phyloP scores from a whole-genome alignment of 2,888 invertebrate species.

The Agrypnus murinus region DNA sequence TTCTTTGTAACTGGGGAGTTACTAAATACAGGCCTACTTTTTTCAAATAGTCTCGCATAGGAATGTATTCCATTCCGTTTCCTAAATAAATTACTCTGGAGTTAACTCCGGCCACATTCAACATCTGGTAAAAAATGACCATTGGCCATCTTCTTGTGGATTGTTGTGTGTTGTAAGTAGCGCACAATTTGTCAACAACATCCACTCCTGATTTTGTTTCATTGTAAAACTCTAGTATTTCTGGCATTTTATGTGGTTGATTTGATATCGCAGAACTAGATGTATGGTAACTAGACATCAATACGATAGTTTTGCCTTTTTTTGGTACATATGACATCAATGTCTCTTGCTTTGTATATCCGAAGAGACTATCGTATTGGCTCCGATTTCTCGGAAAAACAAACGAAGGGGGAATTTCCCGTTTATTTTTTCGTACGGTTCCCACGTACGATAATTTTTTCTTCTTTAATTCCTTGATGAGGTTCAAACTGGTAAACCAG shows the following conservation, averaged over 20 bases:
- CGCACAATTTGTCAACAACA: constrained; percentile 2
- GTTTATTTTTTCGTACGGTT: constrained; percentile 3
- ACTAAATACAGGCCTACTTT: constrained; percentile 28
- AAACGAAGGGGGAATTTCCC: not conserved
- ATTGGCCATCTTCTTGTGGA: constrained; percentile 54
- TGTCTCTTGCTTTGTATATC: constrained; percentile 29
- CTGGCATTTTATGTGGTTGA: constrained; percentile 8
- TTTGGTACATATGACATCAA: constrained; percentile 36
- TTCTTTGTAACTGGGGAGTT: constrained; percentile 25
- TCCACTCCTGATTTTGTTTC: constrained; percentile 51
- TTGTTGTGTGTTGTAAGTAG: not conserved
- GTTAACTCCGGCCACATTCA: constrained; percentile 34
- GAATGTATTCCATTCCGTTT: constrained; percentile 23
- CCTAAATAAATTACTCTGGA: constrained; percentile 33
- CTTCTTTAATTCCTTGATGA: no score
- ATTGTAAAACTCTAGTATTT: constrained; percentile 36
- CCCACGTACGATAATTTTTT: constrained; percentile 1
- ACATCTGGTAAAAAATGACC: constrained; percentile 26
- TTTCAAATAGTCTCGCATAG: constrained; percentile 24
- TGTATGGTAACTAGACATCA: constrained; percentile 30
- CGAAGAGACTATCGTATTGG: constrained; percentile 28
- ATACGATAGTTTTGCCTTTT: constrained; percentile 23
- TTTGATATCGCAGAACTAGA: constrained; percentile 31
- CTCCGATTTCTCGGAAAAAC: not conserved
- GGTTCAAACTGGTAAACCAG: no score